A percentile compares a stretch with the other conserved stretches of the same genome.
Evolutionary conservation across 2,888 invertebrate genomes (phyloP).

Genomic region (Tiliacea aurago): DNA sequence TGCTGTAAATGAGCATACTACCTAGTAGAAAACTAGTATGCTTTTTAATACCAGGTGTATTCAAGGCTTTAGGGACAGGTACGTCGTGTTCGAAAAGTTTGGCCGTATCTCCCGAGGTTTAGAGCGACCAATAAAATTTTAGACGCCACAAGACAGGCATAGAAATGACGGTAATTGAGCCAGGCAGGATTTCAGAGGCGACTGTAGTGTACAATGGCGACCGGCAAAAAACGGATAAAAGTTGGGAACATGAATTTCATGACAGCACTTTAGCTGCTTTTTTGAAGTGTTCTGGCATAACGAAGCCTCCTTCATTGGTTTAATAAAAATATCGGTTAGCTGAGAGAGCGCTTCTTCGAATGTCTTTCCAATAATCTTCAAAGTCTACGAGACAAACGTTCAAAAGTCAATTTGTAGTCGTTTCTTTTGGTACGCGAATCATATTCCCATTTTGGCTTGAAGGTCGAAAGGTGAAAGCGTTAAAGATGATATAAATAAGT

Average conservation of each 20-base stretch:
- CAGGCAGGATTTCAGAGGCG: slow-evolving; percentile 51
- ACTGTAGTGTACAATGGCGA: slow-evolving; percentile 56
- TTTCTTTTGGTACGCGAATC: slow-evolving; percentile 40
- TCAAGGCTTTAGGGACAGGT: slow-evolving; percentile 17
- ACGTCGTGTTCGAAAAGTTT: slow-evolving; percentile 38
- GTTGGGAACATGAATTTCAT: slow-evolving; percentile 60
- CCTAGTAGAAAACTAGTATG: not conserved
- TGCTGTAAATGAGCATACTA: not conserved
- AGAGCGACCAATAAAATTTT: slow-evolving; percentile 63
- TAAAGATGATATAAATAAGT: slow-evolving; percentile 64
- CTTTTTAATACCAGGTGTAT: slow-evolving; percentile 6
- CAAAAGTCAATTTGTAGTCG: slow-evolving; percentile 19
- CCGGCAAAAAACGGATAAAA: slow-evolving; percentile 57
- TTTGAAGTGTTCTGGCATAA: slow-evolving; percentile 59
- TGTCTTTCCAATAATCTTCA: slow-evolving; percentile 58
- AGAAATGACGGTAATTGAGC: slow-evolving; percentile 65
- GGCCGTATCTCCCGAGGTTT: slow-evolving; percentile 35
- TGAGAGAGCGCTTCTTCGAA: slow-evolving; percentile 47
- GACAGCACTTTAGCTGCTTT: slow-evolving; percentile 59
- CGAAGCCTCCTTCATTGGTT: slow-evolving; percentile 43
- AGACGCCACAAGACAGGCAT: slow-evolving; percentile 65
- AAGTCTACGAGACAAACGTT: slow-evolving; percentile 43
- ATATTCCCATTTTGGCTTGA: slow-evolving; percentile 28
- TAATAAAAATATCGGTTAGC: slow-evolving; percentile 58
- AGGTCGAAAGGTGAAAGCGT: slow-evolving; percentile 32